A percentile compares a stretch with the other conserved stretches of the same genome.
Evolutionary conservation across 1,140 invertebrate species (phyloP).

Genomic region (Tribolium madens): DNA sequence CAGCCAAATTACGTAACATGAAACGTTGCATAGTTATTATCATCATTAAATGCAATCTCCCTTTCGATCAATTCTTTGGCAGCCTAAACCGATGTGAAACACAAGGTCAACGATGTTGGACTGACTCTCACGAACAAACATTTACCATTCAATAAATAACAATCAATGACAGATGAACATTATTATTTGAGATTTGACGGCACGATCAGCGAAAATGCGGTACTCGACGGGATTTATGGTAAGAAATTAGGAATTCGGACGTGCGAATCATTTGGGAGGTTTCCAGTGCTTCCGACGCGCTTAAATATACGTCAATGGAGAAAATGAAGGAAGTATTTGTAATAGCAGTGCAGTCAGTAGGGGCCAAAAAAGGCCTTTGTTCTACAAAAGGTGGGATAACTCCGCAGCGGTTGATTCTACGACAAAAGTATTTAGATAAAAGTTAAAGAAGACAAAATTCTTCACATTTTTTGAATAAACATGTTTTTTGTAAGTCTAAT

Average conservation of each 20-base stretch:
- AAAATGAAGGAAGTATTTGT: too few relatives aligned
- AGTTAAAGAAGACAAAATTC: too few relatives aligned
- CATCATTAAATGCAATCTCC: conserved; percentile 19
- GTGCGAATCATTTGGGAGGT: not conserved
- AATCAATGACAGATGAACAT: conserved; percentile 34
- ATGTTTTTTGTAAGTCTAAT: too few relatives aligned
- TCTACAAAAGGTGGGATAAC: too few relatives aligned
- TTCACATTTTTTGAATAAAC: too few relatives aligned
- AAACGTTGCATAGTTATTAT: conserved; percentile 13
- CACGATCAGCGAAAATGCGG: not conserved
- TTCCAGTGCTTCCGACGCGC: not conserved
- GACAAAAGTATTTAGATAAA: too few relatives aligned
- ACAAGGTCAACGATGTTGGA: conserved; percentile 30
- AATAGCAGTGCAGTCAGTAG: too few relatives aligned
- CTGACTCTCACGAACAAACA: conserved; percentile 19
- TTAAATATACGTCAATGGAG: not conserved
- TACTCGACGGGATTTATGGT: too few relatives aligned
- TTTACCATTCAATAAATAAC: conserved; percentile 44
- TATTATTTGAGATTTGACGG: not conserved
- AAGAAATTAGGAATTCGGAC: not conserved
- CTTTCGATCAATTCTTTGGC: conserved; percentile 26
- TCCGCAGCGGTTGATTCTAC: too few relatives aligned
- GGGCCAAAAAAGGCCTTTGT: too few relatives aligned
- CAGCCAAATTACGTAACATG: conserved; percentile 18
- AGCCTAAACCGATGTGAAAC: conserved; percentile 16